Evolutionary conservation across 2,797 vertebrate species (phyloP).

Genomic region (Gymnothorax javanicus): DNA sequence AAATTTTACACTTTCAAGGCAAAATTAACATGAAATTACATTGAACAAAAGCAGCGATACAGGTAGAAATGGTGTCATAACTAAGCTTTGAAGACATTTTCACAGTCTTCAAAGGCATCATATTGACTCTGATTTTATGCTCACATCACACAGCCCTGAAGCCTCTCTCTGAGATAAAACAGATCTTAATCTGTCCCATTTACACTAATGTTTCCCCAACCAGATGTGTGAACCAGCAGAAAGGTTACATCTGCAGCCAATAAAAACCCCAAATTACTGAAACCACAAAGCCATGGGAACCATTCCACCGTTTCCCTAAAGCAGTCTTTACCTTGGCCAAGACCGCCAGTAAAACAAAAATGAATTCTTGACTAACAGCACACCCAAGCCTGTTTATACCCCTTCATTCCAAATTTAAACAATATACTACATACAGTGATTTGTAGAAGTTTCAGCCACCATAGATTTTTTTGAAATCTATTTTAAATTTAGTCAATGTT

Average conservation of each 20-base stretch:
- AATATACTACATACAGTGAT: too few species aligned
- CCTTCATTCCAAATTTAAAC: neutral
- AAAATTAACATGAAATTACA: neutral
- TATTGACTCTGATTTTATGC: neutral
- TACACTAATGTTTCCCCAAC: slow-evolving; percentile 8
- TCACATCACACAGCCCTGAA: neutral
- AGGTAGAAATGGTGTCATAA: neutral
- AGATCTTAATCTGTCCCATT: slow-evolving; percentile 15
- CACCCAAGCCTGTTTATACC: neutral
- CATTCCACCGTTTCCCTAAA: neutral
- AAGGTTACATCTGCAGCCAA: slow-evolving; percentile 6
- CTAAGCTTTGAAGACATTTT: slow-evolving; percentile 5
- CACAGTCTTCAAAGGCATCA: neutral
- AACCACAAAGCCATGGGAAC: neutral
- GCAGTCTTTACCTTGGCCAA: neutral
- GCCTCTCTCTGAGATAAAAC: neutral
- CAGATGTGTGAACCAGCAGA: slow-evolving; percentile 18
- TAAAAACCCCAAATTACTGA: slow-evolving; percentile 2
- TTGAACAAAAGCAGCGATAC: neutral
- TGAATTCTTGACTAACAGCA: neutral
- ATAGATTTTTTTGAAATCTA: too few species aligned
- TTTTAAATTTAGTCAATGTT: too few species aligned
- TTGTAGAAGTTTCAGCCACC: too few species aligned
- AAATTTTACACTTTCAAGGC: neutral
- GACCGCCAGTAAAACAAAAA: neutral